These are phyloP conservation scores for Clarias laeviceps DNA, from an alignment of 2,797 vertebrate species.

Conservation along the genomic window DNA sequence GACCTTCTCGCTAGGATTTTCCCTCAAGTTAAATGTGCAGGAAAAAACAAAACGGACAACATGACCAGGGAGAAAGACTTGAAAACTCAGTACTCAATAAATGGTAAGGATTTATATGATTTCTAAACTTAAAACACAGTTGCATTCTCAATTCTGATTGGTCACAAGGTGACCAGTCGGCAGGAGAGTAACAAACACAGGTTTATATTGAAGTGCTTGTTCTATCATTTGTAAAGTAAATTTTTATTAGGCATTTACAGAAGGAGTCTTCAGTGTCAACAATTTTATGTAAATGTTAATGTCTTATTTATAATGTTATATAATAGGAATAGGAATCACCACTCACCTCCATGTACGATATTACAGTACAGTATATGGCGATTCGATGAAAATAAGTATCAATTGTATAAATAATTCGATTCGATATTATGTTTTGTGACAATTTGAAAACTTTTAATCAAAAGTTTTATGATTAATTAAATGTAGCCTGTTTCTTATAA, in stretches of 20 bases:
- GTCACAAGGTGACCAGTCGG: not conserved
- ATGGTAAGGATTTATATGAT: slow-evolving; percentile 32
- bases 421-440: too few species aligned
- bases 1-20: slow-evolving; percentile 42
- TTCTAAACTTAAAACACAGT: not conserved
- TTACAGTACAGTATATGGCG: too few species aligned
- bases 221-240: not conserved
- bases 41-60: slow-evolving; percentile 1
- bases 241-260: not conserved
- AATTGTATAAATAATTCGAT: too few species aligned
- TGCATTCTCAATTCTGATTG: not conserved
- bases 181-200: not conserved
- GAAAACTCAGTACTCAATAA: not conserved
- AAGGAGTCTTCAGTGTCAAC: not conserved
- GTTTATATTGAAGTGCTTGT: not conserved
- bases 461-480: too few species aligned
- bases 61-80: not conserved
- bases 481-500: too few species aligned
- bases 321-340: not conserved
- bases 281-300: too few species aligned
- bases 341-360: too few species aligned
- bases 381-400: too few species aligned
- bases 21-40: slow-evolving; percentile 50
- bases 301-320: not conserved
- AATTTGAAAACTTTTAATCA: too few species aligned